A percentile compares a stretch with the other conserved stretches of the same genome.
Evolutionary conservation across 2,888 invertebrate species (phyloP).

Genomic region (Hypomecis atomaria): DNA sequence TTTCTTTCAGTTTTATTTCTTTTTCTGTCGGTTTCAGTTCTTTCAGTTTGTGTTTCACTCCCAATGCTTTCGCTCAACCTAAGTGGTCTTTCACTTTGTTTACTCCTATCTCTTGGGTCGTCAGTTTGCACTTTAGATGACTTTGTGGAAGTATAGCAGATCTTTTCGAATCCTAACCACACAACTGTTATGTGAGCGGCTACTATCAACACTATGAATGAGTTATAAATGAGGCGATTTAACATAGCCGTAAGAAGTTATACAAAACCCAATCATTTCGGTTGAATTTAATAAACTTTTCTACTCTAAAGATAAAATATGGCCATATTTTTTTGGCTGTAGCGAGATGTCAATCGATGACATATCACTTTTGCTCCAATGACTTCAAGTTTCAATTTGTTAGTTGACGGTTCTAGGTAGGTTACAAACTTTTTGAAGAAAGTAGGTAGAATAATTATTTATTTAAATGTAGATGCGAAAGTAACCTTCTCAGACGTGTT

Average conservation of each 20-base stretch:
- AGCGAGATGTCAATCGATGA: conserved; percentile 29
- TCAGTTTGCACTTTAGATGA: conserved; percentile 47
- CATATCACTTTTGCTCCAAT: conserved; percentile 30
- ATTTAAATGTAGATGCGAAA: background rate
- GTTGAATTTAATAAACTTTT: conserved; percentile 51
- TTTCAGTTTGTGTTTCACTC: no score
- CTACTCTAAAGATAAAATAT: conserved; percentile 43
- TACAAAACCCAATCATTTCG: conserved; percentile 56
- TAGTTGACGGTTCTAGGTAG: conserved; percentile 38
- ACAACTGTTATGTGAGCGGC: conserved; percentile 60
- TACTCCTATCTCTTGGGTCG: conserved; percentile 6
- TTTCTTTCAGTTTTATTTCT: no score
- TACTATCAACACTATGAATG: conserved; percentile 54
- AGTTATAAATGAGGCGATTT: conserved; percentile 53
- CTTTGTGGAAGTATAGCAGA: conserved; percentile 29
- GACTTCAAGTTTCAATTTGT: conserved; percentile 33
- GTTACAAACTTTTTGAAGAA: conserved; percentile 30
- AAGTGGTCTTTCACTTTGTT: no score
- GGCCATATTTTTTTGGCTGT: conserved; percentile 48
- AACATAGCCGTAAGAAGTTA: conserved; percentile 60
- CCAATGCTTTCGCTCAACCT: no score
- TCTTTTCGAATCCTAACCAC: conserved; percentile 52
- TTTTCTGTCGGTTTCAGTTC: no score
- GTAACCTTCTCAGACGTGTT: no score
- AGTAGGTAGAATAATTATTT: conserved; percentile 10